Evolutionary conservation across 1,140 invertebrate species (phyloP).

Genomic region (Portunus trituberculatus): DNA sequence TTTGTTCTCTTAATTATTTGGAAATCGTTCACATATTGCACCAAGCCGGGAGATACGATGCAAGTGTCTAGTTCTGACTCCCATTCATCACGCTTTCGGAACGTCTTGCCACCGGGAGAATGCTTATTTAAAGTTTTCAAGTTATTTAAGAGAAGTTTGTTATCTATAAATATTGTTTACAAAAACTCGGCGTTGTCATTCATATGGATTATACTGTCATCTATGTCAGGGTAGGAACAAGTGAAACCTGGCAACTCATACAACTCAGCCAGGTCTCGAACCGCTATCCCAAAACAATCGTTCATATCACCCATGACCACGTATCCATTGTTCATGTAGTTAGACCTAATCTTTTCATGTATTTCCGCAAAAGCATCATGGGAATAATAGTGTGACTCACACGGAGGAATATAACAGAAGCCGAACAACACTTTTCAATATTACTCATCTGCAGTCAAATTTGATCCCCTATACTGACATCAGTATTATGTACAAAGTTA

Average conservation of each 20-base stretch:
- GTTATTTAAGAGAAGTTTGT: too few species aligned
- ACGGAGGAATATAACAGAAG: constrained; percentile 37
- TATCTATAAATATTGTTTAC: not conserved
- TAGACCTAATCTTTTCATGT: not conserved
- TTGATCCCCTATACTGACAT: constrained; percentile 11
- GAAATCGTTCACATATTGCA: constrained; percentile 17
- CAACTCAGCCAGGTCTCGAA: too few species aligned
- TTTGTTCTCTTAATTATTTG: not conserved
- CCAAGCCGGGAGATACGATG: not conserved
- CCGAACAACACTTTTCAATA: not conserved
- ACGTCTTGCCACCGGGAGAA: not conserved
- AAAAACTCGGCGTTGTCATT: not conserved
- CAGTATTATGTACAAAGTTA: not conserved
- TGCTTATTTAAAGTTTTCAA: not conserved
- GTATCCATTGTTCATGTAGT: not conserved
- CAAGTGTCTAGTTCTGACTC: not conserved
- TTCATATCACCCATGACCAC: constrained; percentile 11
- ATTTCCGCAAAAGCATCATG: not conserved
- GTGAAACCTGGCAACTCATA: too few species aligned
- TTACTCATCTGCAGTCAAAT: constrained; percentile 7
- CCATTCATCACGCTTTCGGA: not conserved
- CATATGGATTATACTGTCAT: too few species aligned
- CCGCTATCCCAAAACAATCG: not conserved
- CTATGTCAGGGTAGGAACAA: too few species aligned
- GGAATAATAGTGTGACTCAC: constrained; percentile 24